These are phyloP conservation scores for Pseudopodoces humilis DNA, from an alignment of 2,113 vertebrate species.

Conservation along the genomic window DNA sequence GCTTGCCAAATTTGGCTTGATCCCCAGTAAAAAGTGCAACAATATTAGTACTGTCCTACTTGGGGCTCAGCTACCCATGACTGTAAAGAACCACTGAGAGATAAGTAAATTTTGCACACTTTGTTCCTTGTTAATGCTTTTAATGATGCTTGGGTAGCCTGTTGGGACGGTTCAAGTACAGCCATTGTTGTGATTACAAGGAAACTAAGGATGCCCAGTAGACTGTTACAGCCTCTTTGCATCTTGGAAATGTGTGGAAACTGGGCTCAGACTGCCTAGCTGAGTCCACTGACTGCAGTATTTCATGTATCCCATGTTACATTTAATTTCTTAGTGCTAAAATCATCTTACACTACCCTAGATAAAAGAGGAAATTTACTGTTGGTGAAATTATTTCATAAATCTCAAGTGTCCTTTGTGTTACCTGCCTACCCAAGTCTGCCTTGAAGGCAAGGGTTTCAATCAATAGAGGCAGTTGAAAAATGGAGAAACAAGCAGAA, in stretches of 20 bases:
- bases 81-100: background rate
- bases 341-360: background rate
- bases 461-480: slow-evolving; percentile 13
- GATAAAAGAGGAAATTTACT: slow-evolving; percentile 29
- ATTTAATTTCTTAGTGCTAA: slow-evolving; percentile 32
- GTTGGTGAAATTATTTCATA: slow-evolving; percentile 44
- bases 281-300: background rate
- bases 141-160: background rate
- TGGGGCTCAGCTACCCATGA: background rate
- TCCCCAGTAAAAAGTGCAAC: background rate
- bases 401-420: slow-evolving; percentile 8
- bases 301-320: background rate
- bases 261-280: background rate
- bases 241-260: background rate
- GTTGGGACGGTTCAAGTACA: background rate
- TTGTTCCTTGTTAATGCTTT: background rate
- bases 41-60: background rate
- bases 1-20: background rate
- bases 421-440: slow-evolving; percentile 24
- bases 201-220: background rate
- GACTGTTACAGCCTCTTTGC: background rate
- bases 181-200: background rate
- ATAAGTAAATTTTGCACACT: background rate
- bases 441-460: slow-evolving; percentile 36
- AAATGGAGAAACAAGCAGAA: slow-evolving; percentile 12